Evolutionary conservation across 2,888 invertebrate genomes (phyloP).

Genomic region (Creontiades dilutus): DNA sequence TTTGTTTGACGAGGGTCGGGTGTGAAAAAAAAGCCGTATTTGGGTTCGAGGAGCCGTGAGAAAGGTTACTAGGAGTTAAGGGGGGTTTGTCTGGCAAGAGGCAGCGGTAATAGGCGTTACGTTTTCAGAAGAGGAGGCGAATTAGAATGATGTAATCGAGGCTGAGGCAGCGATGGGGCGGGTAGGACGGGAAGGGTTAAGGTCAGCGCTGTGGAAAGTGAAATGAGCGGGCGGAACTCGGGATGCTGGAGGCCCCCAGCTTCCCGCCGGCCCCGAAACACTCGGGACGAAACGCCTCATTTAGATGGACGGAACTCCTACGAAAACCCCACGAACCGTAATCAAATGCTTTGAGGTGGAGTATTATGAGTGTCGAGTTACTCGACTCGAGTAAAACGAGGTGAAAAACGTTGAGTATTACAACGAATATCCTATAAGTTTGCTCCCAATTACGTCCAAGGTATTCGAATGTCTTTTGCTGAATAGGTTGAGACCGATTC

Average conservation of each 20-base stretch:
- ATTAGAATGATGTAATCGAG: constrained; percentile 45
- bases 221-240: constrained; percentile 18
- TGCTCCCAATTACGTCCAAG: no score
- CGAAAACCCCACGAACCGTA: no score
- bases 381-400: no score
- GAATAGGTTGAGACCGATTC: no score
- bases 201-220: constrained; percentile 46
- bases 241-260: not conserved
- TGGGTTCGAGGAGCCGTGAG: not conserved
- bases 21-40: not conserved
- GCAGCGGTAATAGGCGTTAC: constrained; percentile 35
- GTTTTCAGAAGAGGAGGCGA: constrained; percentile 54
- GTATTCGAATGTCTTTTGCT: no score
- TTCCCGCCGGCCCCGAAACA: not conserved
- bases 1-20: no score
- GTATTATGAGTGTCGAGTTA: no score
- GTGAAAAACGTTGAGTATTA: no score
- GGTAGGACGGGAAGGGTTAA: constrained; percentile 43
- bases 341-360: no score
- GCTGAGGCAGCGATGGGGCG: not conserved
- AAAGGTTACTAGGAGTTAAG: constrained; percentile 3
- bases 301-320: no score
- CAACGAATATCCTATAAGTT: no score
- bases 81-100: constrained; percentile 14
- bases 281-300: no score